Percentiles rank a stretch among this genome's conserved stretches.
Conservation (phyloP, 2,113 vertebrate genomes). For the Vanacampus margaritifer region DNA sequence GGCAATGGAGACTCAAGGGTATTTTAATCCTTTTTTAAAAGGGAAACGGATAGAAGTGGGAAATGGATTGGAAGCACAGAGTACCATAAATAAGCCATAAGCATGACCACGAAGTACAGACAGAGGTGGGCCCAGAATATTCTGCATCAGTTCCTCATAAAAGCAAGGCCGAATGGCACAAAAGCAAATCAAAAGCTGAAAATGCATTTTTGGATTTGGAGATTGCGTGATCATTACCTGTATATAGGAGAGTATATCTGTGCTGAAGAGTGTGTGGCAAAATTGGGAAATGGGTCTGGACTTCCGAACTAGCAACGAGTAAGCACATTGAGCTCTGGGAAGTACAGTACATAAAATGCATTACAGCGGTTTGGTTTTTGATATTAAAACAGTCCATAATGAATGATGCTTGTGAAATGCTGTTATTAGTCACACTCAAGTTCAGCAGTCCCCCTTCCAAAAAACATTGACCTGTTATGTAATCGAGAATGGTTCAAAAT, state of each 20-base stretch:
- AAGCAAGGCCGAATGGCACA: slow-evolving; percentile 13
- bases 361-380: slow-evolving; percentile 18
- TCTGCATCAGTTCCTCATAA: slow-evolving; percentile 26
- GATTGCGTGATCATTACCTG: slow-evolving; percentile 69
- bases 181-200: slow-evolving; percentile 17
- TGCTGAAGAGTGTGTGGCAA: slow-evolving; percentile 83
- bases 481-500: background rate
- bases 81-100: slow-evolving; percentile 56
- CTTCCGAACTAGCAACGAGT: slow-evolving; percentile 73
- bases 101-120: slow-evolving; percentile 38
- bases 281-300: slow-evolving; percentile 77
- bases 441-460: background rate
- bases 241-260: slow-evolving; percentile 81
- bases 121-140: slow-evolving; percentile 12
- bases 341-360: slow-evolving; percentile 69
- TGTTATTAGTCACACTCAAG: background rate
- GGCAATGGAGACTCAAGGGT: slow-evolving; percentile 56
- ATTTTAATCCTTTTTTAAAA: slow-evolving; percentile 58
- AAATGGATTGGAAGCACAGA: slow-evolving; percentile 38
- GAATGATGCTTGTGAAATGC: background rate
- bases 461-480: background rate
- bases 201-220: background rate
- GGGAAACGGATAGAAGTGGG: slow-evolving; percentile 44
- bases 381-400: slow-evolving; percentile 4
- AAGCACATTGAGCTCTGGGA: slow-evolving; percentile 75